These are phyloP conservation scores for Alectoris magna DNA, from an alignment of 2,797 vertebrate genomes.

Conservation along the genomic window DNA sequence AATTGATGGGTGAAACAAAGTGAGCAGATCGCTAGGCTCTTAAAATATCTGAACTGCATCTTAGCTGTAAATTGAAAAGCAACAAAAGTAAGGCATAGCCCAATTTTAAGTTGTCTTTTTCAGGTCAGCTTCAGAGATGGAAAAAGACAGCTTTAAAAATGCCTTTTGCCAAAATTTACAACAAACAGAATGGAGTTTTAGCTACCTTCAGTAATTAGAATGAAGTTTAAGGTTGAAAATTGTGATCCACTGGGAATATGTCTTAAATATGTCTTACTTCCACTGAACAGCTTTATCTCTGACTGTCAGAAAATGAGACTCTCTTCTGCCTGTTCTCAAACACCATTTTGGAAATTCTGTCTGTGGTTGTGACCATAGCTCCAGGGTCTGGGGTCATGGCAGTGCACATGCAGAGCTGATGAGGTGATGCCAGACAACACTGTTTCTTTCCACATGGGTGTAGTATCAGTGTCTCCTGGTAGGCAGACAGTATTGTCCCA, in stretches of 20 bases:
- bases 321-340: background rate
- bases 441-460: background rate
- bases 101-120: background rate
- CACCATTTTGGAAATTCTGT: background rate
- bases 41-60: background rate
- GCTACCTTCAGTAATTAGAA: background rate
- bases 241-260: background rate
- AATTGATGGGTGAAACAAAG: background rate
- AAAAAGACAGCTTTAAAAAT: fast-evolving
- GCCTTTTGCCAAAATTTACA: background rate
- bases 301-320: background rate
- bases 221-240: background rate
- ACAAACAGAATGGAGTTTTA: background rate
- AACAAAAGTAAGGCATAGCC: background rate
- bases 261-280: background rate
- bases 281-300: background rate
- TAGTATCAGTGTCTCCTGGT: background rate
- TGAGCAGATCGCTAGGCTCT: background rate
- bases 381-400: fast-evolving
- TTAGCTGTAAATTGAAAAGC: background rate
- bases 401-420: background rate
- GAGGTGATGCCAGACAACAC: background rate
- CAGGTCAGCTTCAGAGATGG: background rate
- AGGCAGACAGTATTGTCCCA: background rate
- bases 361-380: background rate